Conservation (phyloP, 2,113 vertebrate species). For the Xyliphius kryptos region DNA sequence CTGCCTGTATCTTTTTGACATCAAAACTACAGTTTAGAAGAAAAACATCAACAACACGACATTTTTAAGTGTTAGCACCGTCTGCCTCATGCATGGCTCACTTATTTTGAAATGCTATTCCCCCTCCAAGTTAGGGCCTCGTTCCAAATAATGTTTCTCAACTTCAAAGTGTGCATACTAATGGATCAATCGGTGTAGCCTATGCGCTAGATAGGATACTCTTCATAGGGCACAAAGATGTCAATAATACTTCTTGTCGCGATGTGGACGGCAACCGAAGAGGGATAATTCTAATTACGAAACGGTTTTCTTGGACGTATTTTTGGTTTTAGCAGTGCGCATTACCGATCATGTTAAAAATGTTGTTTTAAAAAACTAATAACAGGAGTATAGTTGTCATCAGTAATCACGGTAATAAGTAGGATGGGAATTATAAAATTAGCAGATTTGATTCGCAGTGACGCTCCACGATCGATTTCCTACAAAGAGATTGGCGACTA, state of each 20-base stretch:
- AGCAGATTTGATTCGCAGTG: slow-evolving; percentile 57
- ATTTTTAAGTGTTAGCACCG: neutral
- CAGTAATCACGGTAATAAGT: neutral
- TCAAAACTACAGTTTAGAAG: neutral
- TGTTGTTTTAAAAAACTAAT: neutral
- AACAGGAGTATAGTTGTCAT: neutral
- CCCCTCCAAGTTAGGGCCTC: neutral
- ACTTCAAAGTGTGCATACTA: neutral
- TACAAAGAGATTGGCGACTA: slow-evolving; percentile 62
- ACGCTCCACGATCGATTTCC: slow-evolving; percentile 49
- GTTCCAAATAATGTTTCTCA: neutral
- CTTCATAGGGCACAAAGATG: neutral
- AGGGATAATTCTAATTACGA: neutral
- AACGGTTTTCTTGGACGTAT: neutral
- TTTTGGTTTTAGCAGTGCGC: neutral
- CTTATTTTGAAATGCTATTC: slow-evolving; percentile 24
- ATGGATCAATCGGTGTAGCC: neutral
- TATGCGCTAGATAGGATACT: neutral
- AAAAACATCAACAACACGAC: neutral
- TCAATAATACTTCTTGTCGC: neutral
- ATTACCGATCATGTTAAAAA: neutral
- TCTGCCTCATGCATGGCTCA: neutral
- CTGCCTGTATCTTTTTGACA: too few relatives aligned
- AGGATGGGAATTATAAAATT: slow-evolving; percentile 66
- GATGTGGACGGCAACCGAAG: neutral